Conservation (phyloP, 2,888 invertebrate species). For the Spilarctia lutea region DNA sequence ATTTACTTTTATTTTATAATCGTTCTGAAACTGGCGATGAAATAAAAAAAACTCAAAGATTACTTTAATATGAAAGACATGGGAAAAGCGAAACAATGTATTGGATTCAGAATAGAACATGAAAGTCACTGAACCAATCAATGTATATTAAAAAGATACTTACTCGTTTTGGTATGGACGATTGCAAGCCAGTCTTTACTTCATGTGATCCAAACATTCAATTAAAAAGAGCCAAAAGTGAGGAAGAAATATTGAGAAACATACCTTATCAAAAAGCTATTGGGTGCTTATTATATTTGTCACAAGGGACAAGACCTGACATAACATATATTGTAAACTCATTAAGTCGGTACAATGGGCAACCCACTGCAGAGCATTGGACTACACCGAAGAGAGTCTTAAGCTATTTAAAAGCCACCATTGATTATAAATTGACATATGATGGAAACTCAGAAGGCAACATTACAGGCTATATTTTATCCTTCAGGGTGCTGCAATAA, state of each 20-base stretch:
- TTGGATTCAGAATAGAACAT: slow-evolving; percentile 18
- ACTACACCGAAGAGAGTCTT: background rate
- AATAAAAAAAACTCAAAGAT: slow-evolving; percentile 37
- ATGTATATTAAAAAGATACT: too few species aligned
- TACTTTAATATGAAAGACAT: slow-evolving; percentile 42
- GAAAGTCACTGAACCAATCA: slow-evolving; percentile 6
- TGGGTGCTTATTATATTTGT: slow-evolving; percentile 25
- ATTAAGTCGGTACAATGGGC: slow-evolving; percentile 22
- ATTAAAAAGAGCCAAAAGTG: too few species aligned
- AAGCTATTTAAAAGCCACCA: slow-evolving; percentile 1
- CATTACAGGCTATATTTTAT: slow-evolving; percentile 5
- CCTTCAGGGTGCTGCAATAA: background rate
- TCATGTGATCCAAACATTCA: too few species aligned
- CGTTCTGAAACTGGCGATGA: slow-evolving; percentile 8
- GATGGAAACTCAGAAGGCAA: background rate
- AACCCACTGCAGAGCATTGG: slow-evolving; percentile 8
- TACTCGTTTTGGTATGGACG: too few species aligned
- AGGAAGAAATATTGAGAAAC: too few species aligned
- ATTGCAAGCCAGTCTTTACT: too few species aligned
- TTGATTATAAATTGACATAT: too few species aligned
- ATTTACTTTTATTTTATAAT: slow-evolving; percentile 38
- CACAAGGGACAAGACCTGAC: slow-evolving; percentile 30
- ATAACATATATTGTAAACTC: slow-evolving; percentile 25
- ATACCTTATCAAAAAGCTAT: too few species aligned
- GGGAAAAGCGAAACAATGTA: slow-evolving; percentile 16